Percentiles rank a stretch among this genome's conserved stretches.
Evolutionary conservation across 2,113 vertebrate species (phyloP).

Genomic region (Struthio camelus): DNA sequence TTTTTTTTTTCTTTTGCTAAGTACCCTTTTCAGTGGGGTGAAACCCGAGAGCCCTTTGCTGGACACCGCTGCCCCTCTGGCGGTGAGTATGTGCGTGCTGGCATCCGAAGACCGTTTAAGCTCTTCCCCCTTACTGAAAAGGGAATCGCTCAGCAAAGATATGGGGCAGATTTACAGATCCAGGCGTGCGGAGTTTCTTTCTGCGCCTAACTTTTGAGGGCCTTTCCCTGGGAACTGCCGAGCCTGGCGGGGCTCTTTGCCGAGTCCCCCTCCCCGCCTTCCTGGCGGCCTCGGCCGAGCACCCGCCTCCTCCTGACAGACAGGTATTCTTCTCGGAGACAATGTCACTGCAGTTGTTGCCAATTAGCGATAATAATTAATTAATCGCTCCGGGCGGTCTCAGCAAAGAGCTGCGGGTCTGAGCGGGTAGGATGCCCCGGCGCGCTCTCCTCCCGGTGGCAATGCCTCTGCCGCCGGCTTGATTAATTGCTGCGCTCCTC

Average conservation of each 20-base stretch:
- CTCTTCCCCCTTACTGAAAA: fast-evolving
- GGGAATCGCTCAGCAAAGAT: not conserved
- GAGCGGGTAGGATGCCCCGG: not conserved
- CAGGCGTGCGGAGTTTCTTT: fast-evolving
- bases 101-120: not conserved
- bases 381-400: not conserved
- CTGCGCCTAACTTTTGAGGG: not conserved
- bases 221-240: not conserved
- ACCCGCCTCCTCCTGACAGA: not conserved
- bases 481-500: not conserved
- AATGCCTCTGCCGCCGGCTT: not conserved
- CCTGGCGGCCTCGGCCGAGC: not conserved
- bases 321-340: not conserved
- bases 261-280: not conserved
- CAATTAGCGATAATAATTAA: not conserved
- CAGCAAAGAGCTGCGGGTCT: not conserved
- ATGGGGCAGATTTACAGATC: not conserved
- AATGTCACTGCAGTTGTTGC: not conserved
- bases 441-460: not conserved
- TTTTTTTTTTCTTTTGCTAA: not conserved
- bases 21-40: fast-evolving
- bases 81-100: fast-evolving
- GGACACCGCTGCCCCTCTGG: not conserved
- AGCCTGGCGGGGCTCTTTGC: no score
- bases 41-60: fast-evolving